Evolutionary conservation across 2,888 invertebrate genomes (phyloP).

Genomic region (Synanthedon tipuliformis): DNA sequence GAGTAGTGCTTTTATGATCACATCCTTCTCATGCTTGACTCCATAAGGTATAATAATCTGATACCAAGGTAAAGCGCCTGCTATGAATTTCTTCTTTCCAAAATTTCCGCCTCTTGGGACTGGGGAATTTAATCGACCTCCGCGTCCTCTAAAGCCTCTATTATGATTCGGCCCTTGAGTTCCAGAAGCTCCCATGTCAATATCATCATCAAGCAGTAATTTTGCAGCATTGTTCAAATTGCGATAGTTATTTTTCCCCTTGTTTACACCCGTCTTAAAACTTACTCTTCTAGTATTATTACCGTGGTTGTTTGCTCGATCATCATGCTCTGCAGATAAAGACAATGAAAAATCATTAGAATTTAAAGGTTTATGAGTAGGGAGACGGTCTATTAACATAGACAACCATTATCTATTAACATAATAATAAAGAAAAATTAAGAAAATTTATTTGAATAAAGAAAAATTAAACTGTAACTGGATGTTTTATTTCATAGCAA

Average conservation of each 20-base stretch:
- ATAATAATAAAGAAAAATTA: too few species aligned
- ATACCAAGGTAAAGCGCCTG: conserved; percentile 76
- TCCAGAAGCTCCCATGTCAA: conserved; percentile 69
- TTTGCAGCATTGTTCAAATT: conserved; percentile 50
- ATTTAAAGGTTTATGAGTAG: background rate
- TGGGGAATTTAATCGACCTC: conserved; percentile 58
- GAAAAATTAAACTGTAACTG: too few species aligned
- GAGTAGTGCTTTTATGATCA: conserved; percentile 71
- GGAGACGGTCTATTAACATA: too few species aligned
- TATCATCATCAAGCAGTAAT: conserved; percentile 72
- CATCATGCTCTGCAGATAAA: conserved; percentile 56
- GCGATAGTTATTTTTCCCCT: conserved; percentile 54
- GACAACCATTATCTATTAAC: too few species aligned
- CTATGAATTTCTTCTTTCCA: conserved; percentile 53
- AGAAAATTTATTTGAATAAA: too few species aligned
- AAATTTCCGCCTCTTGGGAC: conserved; percentile 28
- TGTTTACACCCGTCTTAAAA: conserved; percentile 63
- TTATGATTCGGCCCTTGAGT: conserved; percentile 18
- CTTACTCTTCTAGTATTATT: conserved; percentile 61
- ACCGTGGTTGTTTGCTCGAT: conserved; percentile 30
- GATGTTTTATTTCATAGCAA: too few species aligned
- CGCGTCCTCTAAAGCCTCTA: conserved; percentile 35
- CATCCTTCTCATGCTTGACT: conserved; percentile 79
- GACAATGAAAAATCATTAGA: background rate
- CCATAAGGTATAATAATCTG: conserved; percentile 79